Conservation (phyloP, 2,888 invertebrate genomes). For the Dasypogon diadema region DNA sequence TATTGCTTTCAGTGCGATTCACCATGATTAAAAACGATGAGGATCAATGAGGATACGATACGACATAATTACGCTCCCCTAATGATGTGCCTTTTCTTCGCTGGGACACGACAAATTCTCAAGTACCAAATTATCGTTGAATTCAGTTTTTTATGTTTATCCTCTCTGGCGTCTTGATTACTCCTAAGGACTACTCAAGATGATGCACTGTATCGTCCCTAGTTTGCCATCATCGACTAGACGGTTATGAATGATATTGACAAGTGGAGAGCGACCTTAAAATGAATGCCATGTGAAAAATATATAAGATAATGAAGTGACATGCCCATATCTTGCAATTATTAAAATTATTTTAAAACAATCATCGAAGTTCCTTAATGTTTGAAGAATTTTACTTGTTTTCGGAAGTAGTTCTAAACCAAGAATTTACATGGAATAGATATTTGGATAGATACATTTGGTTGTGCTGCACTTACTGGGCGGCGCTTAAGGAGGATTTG, state of each 20-base stretch:
- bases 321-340: too few relatives aligned
- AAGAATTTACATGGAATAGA: too few relatives aligned
- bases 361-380: too few relatives aligned
- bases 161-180: slow-evolving; percentile 50
- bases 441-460: too few relatives aligned
- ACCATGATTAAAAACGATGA: slow-evolving; percentile 56
- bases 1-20: slow-evolving; percentile 53
- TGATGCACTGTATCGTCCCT: slow-evolving; percentile 25
- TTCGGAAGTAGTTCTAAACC: too few relatives aligned
- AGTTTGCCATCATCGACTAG: slow-evolving; percentile 33
- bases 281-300: too few relatives aligned
- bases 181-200: slow-evolving; percentile 47
- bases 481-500: too few relatives aligned
- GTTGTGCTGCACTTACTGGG: too few relatives aligned
- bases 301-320: too few relatives aligned
- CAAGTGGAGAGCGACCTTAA: background rate
- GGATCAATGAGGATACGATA: slow-evolving; percentile 56
- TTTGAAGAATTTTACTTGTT: too few relatives aligned
- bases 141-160: slow-evolving; percentile 50
- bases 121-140: slow-evolving; percentile 56
- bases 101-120: slow-evolving; percentile 54
- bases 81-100: slow-evolving; percentile 55
- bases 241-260: slow-evolving; percentile 17
- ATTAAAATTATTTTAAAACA: too few relatives aligned
- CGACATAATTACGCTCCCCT: slow-evolving; percentile 55